These are phyloP conservation scores for Calidris pygmaea DNA, from an alignment of 2,113 vertebrate species.

Conservation along the genomic window DNA sequence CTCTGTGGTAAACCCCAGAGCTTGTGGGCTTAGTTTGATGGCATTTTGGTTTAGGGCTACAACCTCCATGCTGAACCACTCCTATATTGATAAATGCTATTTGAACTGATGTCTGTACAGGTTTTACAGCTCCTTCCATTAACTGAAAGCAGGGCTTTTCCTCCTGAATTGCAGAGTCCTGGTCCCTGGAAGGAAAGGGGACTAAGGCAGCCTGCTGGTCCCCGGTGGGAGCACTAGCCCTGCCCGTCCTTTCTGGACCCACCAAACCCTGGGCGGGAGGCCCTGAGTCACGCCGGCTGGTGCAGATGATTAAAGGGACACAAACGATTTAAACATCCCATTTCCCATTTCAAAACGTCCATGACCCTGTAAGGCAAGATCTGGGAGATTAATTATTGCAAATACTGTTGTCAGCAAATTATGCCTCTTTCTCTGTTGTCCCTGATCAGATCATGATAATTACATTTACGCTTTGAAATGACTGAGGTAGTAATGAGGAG, in stretches of 20 bases:
- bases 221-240: accelerated
- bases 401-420: constrained; percentile 51
- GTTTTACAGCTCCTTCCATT: background rate
- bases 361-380: constrained; percentile 42
- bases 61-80: background rate
- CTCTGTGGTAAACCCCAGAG: background rate
- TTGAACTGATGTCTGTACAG: background rate
- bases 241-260: background rate
- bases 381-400: constrained; percentile 62
- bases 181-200: background rate
- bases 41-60: background rate
- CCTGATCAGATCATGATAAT: constrained; percentile 60
- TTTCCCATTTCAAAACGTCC: background rate
- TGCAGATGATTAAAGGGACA: constrained; percentile 18
- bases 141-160: background rate
- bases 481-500: constrained; percentile 44
- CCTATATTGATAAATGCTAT: background rate
- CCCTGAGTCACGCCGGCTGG: background rate
- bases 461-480: constrained; percentile 54
- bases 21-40: background rate
- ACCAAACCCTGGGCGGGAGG: background rate
- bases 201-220: too few species aligned
- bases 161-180: background rate
- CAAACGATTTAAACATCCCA: constrained; percentile 8
- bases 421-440: constrained; percentile 47